Evolutionary conservation across 2,888 invertebrate species (phyloP), one percentile per base, ranked within the genome.

Genomic region (Papilio gigon): DNA sequence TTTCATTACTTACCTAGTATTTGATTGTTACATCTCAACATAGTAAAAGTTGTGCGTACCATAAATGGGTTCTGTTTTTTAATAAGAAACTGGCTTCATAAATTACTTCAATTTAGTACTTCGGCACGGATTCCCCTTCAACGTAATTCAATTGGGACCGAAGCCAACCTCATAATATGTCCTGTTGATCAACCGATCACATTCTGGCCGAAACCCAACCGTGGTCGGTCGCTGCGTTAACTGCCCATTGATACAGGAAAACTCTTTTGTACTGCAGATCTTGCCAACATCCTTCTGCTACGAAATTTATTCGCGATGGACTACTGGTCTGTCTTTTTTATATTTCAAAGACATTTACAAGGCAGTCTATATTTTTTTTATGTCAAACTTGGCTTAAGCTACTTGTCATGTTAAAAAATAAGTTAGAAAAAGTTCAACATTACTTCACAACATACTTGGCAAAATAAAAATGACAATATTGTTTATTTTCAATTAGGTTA

Each of bases 101-200:
- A 59, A 63, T 33, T 63, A 58, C 44, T 14, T 12, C 44, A 37
- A 58, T 47, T 63, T 44, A 63, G 56, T 58, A 37, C 44, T 47
- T 25, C 44, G 25, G 47, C 37, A 58, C 58, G 58, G 58, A 64
- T 58, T 56, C 44, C 44, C 53, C 67, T 56, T 59, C 47, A 47
- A 30, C 63, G 58, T 63, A 68, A 68, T 68, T 68, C 68, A 68
- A 68, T 68, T 68, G 63, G 68, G 68, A 68, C 58, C 63, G 63
- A 42, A 63, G 68, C 68, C 68, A 68, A 68, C 42, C 68, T 63
- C 68, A 68, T 68, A 63, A 68, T 68, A 58, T 63, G 63, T 59
- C 63, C 68, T 68, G 68, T 68, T 68, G 68, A 68, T 64, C 68
- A 63, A 68, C 14, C 63, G 68, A 68, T 68, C 68, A 68, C 63